phyloP scores from a whole-genome alignment of 2,113 vertebrate species.

The Baryphthengus martii region DNA sequence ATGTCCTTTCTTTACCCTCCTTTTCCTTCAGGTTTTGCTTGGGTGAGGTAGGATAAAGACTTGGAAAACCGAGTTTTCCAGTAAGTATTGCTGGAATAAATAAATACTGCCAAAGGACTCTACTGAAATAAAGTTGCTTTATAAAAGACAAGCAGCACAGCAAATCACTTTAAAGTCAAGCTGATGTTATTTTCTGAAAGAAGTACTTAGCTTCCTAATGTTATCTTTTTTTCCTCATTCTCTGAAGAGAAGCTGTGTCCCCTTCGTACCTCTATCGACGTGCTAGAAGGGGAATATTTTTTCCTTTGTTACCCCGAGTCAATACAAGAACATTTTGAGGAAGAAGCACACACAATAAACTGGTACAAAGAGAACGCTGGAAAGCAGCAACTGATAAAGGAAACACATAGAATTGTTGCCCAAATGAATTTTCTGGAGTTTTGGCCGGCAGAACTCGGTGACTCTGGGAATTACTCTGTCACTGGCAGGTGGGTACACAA shows the following conservation, averaged over 20 bases:
- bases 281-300: constrained; percentile 73
- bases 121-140: background rate
- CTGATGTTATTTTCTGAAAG: background rate
- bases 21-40: background rate
- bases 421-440: constrained; percentile 64
- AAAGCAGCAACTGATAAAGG: background rate
- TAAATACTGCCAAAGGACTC: background rate
- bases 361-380: constrained; percentile 61
- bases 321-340: background rate
- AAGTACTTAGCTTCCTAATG: background rate
- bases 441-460: constrained; percentile 71
- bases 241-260: constrained; percentile 51
- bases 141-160: background rate
- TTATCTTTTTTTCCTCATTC: background rate
- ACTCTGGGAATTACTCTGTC: constrained; percentile 67
- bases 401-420: constrained; percentile 41
- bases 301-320: constrained; percentile 48
- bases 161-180: background rate
- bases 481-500: constrained; percentile 63
- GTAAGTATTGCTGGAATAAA: background rate
- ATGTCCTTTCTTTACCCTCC: background rate
- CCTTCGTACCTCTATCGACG: background rate
- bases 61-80: background rate
- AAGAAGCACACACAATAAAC: background rate
- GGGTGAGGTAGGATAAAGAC: background rate